Base-by-base conservation (phyloP, 2,113 vertebrate species). In the Lota lota region DNA sequence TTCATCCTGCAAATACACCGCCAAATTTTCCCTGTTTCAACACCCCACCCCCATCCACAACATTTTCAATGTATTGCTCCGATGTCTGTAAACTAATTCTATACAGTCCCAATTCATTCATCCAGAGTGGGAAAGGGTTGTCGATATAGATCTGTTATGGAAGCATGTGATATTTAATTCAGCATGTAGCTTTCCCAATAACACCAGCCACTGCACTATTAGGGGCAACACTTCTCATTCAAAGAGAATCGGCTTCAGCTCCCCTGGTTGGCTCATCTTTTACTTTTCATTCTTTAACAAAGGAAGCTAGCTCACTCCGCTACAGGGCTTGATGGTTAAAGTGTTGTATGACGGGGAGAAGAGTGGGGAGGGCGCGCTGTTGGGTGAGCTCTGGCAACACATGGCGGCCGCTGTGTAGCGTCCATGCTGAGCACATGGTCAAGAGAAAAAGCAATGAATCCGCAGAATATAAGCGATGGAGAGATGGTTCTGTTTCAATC, bases 1-100 rank as follows among this genome's bases (percentile, higher is more conserved):
- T 91, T 90, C 81, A 91, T 89, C 83, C 80, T 71, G 80, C 84
- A 81, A 60, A 83, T 80, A 76, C 76, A 74, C 87, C 79, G 87
- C 83, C 75, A 79, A 72, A 74, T 78, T 88, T 67, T 82, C 75
- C 66, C 73, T 63, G 14, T 50, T 22, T 33, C 17, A 36, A 68
- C 57, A 73, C 66, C 28, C 18, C 14, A 6, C 8, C 22, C 28
- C 47, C 20, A 14, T 83, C 68, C 68, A 76, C 79, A 73, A 64
- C 67, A 28, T 57, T 59, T 75, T 70, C 79, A 78, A 75, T 77
- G 78, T 81, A 69, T 70, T 67, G 78, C 81, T 57, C 79, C 40
- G 40, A 61, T 80, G 79, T 82, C 67, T 73, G 76, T 63, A 64
- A 78, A 77, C 69, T 77, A 53, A 72, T 78, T 64, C 67, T 74